Evolutionary conservation across 2,888 invertebrate species (phyloP).

Genomic region (Bombylius major): DNA sequence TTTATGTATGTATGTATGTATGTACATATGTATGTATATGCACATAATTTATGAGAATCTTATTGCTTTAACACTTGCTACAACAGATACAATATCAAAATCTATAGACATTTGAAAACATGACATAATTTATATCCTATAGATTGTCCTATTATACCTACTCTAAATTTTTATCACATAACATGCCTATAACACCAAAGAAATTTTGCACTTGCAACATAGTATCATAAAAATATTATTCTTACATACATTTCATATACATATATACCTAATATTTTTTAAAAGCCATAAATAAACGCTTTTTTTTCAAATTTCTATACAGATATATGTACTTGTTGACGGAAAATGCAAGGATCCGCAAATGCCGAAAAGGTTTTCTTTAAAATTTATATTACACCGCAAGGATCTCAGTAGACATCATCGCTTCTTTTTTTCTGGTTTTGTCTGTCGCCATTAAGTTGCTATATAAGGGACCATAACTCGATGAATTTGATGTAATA

Average conservation of each 20-base stretch:
- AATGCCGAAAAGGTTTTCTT: constrained; percentile 4
- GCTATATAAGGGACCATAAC: background rate
- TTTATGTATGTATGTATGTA: too few relatives aligned
- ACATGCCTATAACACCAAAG: background rate
- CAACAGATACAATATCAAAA: background rate
- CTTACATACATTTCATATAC: too few relatives aligned
- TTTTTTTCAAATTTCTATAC: background rate
- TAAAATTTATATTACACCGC: constrained; percentile 1
- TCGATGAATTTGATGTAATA: background rate
- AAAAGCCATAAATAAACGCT: constrained; percentile 10
- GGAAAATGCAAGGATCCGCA: constrained; percentile 1
- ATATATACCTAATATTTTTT: constrained; percentile 1
- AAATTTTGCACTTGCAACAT: constrained; percentile 5
- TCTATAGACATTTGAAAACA: background rate
- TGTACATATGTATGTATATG: too few relatives aligned
- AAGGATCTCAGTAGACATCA: constrained; percentile 7
- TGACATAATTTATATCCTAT: constrained; percentile 4
- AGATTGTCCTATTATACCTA: background rate
- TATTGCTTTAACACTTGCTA: background rate
- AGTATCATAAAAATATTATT: background rate
- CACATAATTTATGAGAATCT: constrained; percentile 3
- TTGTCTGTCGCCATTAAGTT: constrained; percentile 3
- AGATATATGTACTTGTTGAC: background rate
- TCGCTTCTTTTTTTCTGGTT: constrained; percentile 2
- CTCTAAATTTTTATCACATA: background rate